Base-by-base conservation (phyloP, 2,888 invertebrate genomes). In the Salticus scenicus region DNA sequence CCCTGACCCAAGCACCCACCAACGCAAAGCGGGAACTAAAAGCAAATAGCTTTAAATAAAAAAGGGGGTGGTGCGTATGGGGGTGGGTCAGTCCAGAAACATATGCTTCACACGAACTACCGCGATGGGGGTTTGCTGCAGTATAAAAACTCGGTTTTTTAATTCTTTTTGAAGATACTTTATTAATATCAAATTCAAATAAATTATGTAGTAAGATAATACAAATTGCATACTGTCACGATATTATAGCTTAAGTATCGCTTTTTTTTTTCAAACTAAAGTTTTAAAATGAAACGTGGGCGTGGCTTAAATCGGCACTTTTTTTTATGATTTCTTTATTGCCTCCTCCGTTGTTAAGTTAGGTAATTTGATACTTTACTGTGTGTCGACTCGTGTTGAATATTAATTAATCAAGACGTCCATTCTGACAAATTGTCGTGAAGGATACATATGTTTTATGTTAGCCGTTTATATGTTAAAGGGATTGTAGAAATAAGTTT, bases 41-140 rank as follows among this genome's bases (percentile, higher is more conserved):
- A 63, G 28, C n/a, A 47, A 47, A 47, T 12, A 47, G 47, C 47
- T 47, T 47, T 47, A 47, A 47, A 47, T 47, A 47, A 47, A 47
- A 47, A 4, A 17, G 17, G 47, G 47, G 17, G 17, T n/a, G n/a
- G n/a, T n/a, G 47, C 2, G 47, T 10, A 2, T 2, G 8, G 47
- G 47, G 47, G 47, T 2, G 47, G 17, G 17, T 7, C 47, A 37
- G 10, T 37, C 17, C 17, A 12, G 8, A 14, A 47, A 47, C 47
- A 47, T 47, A 47, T 47, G 47, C 47, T 47, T n/a, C 10, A 47
- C 47, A 47, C 47, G 47, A 47, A 47, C 17, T 47, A 17, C 10
- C 2, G 47, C 2, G 47, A 12, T 2, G 47, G 12, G 47, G 47
- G 47, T 10, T 5, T 2, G 47, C 7, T 37, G 12, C n/a, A n/a